Conservation (phyloP, 2,797 vertebrate genomes). For the Synanceia verrucosa region DNA sequence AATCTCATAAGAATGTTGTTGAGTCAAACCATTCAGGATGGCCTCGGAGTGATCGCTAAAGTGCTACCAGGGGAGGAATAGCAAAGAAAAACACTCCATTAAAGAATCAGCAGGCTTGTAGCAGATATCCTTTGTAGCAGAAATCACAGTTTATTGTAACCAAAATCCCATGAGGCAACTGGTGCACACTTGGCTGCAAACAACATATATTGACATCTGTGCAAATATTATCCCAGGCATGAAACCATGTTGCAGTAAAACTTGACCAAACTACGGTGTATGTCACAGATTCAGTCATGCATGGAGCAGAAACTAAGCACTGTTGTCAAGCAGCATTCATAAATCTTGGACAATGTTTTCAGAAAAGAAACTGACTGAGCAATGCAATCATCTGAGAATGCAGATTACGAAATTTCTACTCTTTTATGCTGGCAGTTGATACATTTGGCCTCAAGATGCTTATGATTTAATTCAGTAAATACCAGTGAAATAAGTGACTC, state of each 20-base stretch:
- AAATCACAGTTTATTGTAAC: constrained; percentile 20
- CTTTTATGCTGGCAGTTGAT: constrained; percentile 7
- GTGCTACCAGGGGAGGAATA: background rate
- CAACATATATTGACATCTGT: constrained; percentile 7
- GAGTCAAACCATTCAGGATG: constrained; percentile 16
- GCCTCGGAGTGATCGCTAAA: constrained; percentile 20
- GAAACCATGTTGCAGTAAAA: constrained; percentile 15
- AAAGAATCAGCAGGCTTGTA: constrained; percentile 14
- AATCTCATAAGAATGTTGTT: constrained; percentile 13
- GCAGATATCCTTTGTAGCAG: constrained; percentile 16
- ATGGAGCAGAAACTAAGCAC: constrained; percentile 4
- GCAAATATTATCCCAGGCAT: constrained; percentile 7
- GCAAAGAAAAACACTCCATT: constrained; percentile 11
- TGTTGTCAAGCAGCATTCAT: constrained; percentile 16
- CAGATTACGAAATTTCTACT: constrained; percentile 17
- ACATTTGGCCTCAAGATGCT: constrained; percentile 21
- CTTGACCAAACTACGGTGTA: background rate
- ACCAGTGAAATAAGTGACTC: background rate
- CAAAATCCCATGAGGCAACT: background rate
- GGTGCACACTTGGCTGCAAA: constrained; percentile 18
- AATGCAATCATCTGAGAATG: background rate
- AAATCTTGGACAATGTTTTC: constrained; percentile 18
- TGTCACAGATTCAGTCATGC: constrained; percentile 1
- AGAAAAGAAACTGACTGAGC: background rate
- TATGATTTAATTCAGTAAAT: constrained; percentile 31